Evolutionary conservation across 2,888 invertebrate species (phyloP), one percentile per base, ranked within the genome.

Genomic region (Mimachlamys varia): DNA sequence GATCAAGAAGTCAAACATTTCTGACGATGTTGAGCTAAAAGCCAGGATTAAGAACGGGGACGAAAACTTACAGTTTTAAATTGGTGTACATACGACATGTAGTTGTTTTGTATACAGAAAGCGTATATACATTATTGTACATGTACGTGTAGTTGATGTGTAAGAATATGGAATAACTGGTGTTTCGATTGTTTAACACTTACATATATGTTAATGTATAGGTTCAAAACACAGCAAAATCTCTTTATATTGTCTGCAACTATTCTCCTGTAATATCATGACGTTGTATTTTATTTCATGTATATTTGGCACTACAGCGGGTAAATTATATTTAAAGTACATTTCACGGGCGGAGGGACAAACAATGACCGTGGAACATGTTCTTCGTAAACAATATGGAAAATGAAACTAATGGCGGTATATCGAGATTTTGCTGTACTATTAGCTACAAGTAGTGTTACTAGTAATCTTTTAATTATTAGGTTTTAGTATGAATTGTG

Each of bases 1-100:
- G 7, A 33, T 27, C 15, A 76, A 76, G 33, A 10, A 33, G 76
- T 76, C 27, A 33, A 76, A 76, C 10, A 33, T 12, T 12, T 76
- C 76, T 76, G 76, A 76, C 27, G 17, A 33, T 22, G 76, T 27
- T 33, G 7, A 33, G 58, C 76, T 76, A 7, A 76, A 33, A 13
- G 27, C 76, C 27, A 12, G 33, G 7, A 33, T 33, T 27, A 76
- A 76, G 76, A 53, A 5, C 62, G 62, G 76, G 76, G 76, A 76
- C 76, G 76, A 76, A 76, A 76, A 76, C 76, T 76, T 76, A 76
- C 76, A 76, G 76, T 76, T 76, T 76, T 17, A 53, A 12, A 53
- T 53, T 53, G 53, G 33, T 76, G 76, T 76, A 76, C 4, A 33
- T 76, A 76, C n/a, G 17, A 10, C 33, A 76, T 76, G 76, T 76